Evolutionary conservation across 1,140 invertebrate species (phyloP).

Genomic region (Manduca sexta): DNA sequence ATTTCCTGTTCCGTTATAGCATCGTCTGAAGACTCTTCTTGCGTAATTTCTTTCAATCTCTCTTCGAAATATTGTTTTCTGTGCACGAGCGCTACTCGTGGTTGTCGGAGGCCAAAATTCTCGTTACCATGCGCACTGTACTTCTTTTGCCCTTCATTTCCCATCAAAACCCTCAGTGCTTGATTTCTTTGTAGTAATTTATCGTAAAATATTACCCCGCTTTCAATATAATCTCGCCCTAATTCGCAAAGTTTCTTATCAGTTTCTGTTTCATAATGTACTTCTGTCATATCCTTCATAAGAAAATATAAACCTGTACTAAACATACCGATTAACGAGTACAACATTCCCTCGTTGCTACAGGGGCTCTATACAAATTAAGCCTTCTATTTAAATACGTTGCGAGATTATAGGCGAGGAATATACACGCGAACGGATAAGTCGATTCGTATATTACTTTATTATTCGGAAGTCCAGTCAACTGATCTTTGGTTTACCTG

Average conservation of each 20-base stretch:
- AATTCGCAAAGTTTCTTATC: slow-evolving; percentile 77
- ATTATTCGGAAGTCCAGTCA: slow-evolving; percentile 75
- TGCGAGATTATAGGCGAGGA: slow-evolving; percentile 69
- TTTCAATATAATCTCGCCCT: slow-evolving; percentile 77
- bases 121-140: slow-evolving; percentile 82
- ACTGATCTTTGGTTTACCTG: slow-evolving; percentile 74
- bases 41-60: slow-evolving; percentile 32
- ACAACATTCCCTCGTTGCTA: slow-evolving; percentile 71
- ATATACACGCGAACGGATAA: slow-evolving; percentile 61
- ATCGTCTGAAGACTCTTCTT: background rate
- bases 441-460: slow-evolving; percentile 72
- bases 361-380: slow-evolving; percentile 73
- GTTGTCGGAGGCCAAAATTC: slow-evolving; percentile 76
- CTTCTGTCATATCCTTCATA: slow-evolving; percentile 77
- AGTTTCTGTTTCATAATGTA: slow-evolving; percentile 75
- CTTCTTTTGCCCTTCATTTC: slow-evolving; percentile 70
- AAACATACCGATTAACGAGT: slow-evolving; percentile 75
- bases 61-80: slow-evolving; percentile 78
- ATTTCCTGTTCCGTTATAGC: background rate
- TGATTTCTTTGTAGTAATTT: slow-evolving; percentile 82
- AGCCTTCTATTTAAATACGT: slow-evolving; percentile 70
- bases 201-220: slow-evolving; percentile 83
- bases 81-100: slow-evolving; percentile 75
- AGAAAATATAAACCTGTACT: slow-evolving; percentile 76
- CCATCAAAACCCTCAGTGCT: slow-evolving; percentile 79